These are phyloP conservation scores for Ariolimax columbianus DNA, from an alignment of 2,888 invertebrate genomes.

Conservation along the genomic window DNA sequence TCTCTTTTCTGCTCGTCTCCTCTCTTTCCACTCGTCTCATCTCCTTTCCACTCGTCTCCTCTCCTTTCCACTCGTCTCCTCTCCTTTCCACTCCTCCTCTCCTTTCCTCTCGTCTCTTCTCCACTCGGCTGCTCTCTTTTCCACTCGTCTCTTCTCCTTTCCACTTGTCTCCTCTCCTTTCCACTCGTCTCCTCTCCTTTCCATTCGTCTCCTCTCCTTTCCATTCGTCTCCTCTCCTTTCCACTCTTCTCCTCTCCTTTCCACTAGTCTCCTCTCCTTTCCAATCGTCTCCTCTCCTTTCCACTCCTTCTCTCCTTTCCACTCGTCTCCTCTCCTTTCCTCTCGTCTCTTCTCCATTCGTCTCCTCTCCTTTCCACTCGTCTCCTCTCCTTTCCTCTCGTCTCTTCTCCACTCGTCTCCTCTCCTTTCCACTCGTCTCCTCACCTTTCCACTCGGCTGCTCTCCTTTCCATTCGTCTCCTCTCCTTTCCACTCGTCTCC, in stretches of 20 bases:
- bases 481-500: neutral
- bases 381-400: no score
- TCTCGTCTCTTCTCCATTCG: neutral
- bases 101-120: neutral
- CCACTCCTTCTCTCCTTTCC: neutral
- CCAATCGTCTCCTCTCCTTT: neutral
- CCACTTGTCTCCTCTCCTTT: no score
- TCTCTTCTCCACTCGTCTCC: no score
- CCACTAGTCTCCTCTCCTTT: neutral
- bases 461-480: no score
- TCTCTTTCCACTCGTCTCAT: constrained; percentile 20
- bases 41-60: constrained; percentile 39
- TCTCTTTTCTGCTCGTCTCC: neutral
- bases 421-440: no score
- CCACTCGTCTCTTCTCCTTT: no score
- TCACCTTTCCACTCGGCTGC: no score
- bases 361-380: no score
- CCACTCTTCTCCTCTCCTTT: neutral
- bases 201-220: neutral
- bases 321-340: neutral
- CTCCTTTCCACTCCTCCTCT: neutral
- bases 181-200: no score
- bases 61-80: constrained; percentile 31
- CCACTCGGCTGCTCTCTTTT: no score
- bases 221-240: neutral